Evolutionary conservation across 2,113 vertebrate genomes (phyloP).

Genomic region (Bostrychus sinensis): DNA sequence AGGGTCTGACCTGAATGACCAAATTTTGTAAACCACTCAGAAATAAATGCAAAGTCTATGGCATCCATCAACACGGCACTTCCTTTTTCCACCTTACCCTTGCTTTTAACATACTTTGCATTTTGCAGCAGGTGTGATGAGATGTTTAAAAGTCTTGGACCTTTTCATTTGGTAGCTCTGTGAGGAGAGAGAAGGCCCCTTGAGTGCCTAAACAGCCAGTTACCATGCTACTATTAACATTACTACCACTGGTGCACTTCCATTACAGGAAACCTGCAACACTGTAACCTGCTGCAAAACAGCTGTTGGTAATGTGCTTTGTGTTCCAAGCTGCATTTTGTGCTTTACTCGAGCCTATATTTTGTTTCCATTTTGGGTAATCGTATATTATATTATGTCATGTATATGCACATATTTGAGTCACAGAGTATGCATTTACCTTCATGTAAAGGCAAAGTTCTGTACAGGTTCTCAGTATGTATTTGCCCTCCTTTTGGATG

Average conservation of each 20-base stretch:
- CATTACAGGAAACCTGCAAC: slow-evolving; percentile 50
- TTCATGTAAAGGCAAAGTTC: no score
- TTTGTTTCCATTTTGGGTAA: background rate
- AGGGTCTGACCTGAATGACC: no score
- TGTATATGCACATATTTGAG: background rate
- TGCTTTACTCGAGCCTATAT: slow-evolving; percentile 8
- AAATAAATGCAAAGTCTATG: background rate
- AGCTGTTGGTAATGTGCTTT: slow-evolving; percentile 50
- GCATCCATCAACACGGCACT: slow-evolving; percentile 3
- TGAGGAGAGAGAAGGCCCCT: slow-evolving; percentile 22
- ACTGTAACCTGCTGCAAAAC: slow-evolving; percentile 38
- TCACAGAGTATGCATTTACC: no score
- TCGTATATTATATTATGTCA: slow-evolving; percentile 3
- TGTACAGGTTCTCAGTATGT: no score
- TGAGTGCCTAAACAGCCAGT: slow-evolving; percentile 39
- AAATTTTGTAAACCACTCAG: background rate
- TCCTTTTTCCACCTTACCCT: background rate
- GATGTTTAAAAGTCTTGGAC: slow-evolving; percentile 38
- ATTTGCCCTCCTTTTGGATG: no score
- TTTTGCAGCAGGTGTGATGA: slow-evolving; percentile 56
- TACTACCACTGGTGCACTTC: slow-evolving; percentile 26
- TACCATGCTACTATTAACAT: slow-evolving; percentile 37
- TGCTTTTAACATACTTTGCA: slow-evolving; percentile 42
- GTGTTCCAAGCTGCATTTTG: slow-evolving; percentile 26
- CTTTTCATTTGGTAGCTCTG: slow-evolving; percentile 59